phyloP scores from a whole-genome alignment of 2,113 vertebrate genomes.

The Atlantisia rogersi region DNA sequence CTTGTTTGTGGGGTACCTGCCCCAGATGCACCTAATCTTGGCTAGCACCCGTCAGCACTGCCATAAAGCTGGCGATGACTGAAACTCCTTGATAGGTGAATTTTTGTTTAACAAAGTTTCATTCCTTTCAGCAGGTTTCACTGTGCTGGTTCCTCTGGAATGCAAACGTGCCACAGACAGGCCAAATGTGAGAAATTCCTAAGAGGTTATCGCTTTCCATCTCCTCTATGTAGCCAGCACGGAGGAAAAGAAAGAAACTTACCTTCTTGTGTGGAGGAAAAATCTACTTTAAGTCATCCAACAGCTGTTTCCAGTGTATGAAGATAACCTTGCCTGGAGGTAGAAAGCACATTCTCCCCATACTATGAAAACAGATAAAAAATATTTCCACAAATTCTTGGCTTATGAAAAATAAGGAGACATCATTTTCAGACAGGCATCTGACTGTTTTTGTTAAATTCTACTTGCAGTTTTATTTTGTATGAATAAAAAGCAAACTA shows the following conservation, averaged over 20 bases:
- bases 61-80: background rate
- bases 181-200: background rate
- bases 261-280: background rate
- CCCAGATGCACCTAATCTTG: background rate
- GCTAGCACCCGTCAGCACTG: background rate
- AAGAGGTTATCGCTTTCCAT: background rate
- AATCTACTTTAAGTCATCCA: background rate
- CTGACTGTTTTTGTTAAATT: background rate
- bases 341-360: background rate
- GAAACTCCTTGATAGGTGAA: background rate
- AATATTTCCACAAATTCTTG: background rate
- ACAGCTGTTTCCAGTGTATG: background rate
- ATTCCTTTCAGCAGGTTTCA: background rate
- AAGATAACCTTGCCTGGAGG: constrained; percentile 6
- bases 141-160: background rate
- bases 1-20: background rate
- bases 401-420: background rate
- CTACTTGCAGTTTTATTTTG: background rate
- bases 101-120: background rate
- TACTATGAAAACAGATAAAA: background rate
- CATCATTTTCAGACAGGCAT: background rate
- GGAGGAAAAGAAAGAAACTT: constrained; percentile 3
- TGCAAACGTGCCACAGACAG: background rate
- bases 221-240: background rate
- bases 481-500: background rate